These are phyloP conservation scores for Macrotrachela quadricornifera DNA, from an alignment of 1,140 invertebrate species.

Conservation along the genomic window DNA sequence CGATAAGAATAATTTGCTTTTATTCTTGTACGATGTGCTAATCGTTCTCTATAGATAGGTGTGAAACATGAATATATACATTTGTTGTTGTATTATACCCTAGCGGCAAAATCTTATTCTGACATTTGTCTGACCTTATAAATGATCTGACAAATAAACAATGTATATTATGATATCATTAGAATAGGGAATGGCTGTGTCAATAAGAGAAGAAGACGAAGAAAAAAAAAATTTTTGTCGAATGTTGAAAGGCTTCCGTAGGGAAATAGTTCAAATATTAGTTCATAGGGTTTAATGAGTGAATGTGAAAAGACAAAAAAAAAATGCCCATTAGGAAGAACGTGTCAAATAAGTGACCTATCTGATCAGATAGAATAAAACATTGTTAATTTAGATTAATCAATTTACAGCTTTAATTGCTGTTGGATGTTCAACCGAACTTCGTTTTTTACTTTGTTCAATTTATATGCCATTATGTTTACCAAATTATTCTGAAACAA, in stretches of 20 bases:
- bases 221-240: too few relatives aligned
- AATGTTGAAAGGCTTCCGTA: slow-evolving; percentile 1
- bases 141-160: slow-evolving; percentile 1
- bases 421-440: slow-evolving; percentile 27
- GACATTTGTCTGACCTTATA: background rate
- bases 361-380: too few relatives aligned
- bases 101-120: background rate
- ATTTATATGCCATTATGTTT: slow-evolving; percentile 27
- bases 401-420: slow-evolving; percentile 30
- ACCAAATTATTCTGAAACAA: slow-evolving; percentile 58
- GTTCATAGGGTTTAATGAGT: background rate
- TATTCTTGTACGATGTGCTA: background rate
- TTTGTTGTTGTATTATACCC: slow-evolving; percentile 46
- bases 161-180: slow-evolving; percentile 9
- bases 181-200: background rate
- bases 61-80: slow-evolving; percentile 46
- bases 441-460: slow-evolving; percentile 29
- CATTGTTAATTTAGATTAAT: slow-evolving; percentile 5
- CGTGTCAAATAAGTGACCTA: too few relatives aligned
- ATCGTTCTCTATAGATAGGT: background rate
- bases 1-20: background rate
- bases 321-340: too few relatives aligned
- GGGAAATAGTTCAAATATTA: background rate
- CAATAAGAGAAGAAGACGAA: background rate
- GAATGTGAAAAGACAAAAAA: background rate